A percentile compares a stretch with the other conserved stretches of the same genome.
phyloP scores from a whole-genome alignment of 1,140 invertebrate genomes.

The Pectinophora gossypiella region DNA sequence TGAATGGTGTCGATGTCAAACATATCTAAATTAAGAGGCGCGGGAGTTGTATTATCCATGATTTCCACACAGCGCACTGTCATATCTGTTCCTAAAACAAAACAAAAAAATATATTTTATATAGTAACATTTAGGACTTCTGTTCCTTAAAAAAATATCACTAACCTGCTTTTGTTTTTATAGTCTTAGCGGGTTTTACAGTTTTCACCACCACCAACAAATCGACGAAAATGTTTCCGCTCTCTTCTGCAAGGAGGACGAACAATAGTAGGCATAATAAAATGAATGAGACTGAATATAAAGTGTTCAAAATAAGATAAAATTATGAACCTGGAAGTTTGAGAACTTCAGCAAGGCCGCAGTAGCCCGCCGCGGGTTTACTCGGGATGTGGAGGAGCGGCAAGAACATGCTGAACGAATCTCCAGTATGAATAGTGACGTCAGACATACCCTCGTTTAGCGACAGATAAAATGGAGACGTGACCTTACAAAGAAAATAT shows the following conservation, averaged over 20 bases:
- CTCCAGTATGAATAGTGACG: conserved; percentile 75
- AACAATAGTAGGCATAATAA: too few species aligned
- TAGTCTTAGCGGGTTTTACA: conserved; percentile 62
- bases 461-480: conserved; percentile 77
- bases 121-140: too few species aligned
- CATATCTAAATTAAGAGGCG: conserved; percentile 57
- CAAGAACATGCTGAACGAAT: conserved; percentile 64
- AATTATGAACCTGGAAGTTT: conserved; percentile 28
- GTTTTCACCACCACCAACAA: conserved; percentile 73
- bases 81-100: conserved; percentile 57
- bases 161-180: conserved; percentile 67
- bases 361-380: conserved; percentile 74
- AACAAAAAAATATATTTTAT: conserved; percentile 3
- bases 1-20: conserved; percentile 74
- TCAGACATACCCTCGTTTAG: conserved; percentile 78
- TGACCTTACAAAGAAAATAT: conserved; percentile 39
- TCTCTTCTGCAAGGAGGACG: too few species aligned
- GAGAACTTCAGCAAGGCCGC: conserved; percentile 72
- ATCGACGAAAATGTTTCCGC: conserved; percentile 67
- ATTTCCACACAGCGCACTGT: conserved; percentile 67
- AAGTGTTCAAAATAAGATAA: too few species aligned
- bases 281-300: too few species aligned
- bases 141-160: too few species aligned
- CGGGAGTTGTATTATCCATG: conserved; percentile 73
- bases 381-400: conserved; percentile 77